Evolutionary conservation across 1,140 invertebrate genomes (phyloP).

Genomic region (Heliconius eleuchia): DNA sequence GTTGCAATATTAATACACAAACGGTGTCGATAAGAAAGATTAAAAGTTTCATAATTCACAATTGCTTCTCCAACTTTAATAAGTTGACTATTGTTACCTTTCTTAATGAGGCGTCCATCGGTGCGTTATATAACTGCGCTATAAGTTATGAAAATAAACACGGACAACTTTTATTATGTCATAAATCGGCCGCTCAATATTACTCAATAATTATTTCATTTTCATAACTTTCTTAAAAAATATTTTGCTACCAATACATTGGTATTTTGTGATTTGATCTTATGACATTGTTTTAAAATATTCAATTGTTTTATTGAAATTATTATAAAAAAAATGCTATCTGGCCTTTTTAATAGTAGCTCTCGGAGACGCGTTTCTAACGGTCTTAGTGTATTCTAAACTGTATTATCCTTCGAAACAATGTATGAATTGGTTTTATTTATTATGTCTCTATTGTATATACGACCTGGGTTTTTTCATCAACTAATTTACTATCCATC

Average conservation of each 20-base stretch:
- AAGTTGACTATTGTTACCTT: constrained; percentile 14
- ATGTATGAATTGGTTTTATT: background rate
- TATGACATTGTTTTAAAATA: background rate
- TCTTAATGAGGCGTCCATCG: constrained; percentile 9
- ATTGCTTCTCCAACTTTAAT: constrained; percentile 15
- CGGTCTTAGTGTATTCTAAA: background rate
- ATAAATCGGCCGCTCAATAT: background rate
- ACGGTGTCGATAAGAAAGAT: constrained; percentile 29
- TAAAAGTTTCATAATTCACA: constrained; percentile 30
- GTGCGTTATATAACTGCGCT: constrained; percentile 11
- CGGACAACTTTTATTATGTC: constrained; percentile 10
- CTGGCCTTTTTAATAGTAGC: background rate
- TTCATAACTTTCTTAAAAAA: background rate
- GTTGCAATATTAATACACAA: constrained; percentile 36
- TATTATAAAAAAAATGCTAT: too few relatives aligned
- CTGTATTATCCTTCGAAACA: background rate
- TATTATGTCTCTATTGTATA: background rate
- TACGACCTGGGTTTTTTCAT: background rate
- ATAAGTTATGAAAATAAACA: constrained; percentile 19
- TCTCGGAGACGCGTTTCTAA: background rate
- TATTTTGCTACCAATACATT: background rate
- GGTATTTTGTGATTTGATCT: background rate
- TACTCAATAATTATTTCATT: constrained; percentile 2
- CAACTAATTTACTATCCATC: background rate
- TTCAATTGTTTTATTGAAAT: too few relatives aligned